Base-by-base conservation (phyloP, 1,140 invertebrate genomes). In the Callitettix versicolor region DNA sequence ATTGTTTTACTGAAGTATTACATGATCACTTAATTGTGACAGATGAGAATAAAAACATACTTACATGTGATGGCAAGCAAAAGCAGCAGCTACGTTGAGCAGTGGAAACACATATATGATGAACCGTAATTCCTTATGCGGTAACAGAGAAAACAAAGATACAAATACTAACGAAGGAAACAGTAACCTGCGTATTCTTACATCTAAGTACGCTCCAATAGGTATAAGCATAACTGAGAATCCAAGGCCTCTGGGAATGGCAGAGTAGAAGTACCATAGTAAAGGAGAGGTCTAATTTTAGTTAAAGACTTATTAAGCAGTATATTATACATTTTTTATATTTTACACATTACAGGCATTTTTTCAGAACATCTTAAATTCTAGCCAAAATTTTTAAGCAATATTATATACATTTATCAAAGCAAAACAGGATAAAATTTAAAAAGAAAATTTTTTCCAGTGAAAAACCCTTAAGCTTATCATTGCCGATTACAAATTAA, bases 231-330 rank as follows among this genome's bases (percentile, higher is more conserved):
- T 65, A 20, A 91, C 66, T 41, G 91, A 92, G 3, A 84, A 73
- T 1, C 82, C 85, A 63, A 99, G 73, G 3, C 89, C 88, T 56
- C 95, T 74, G 1, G 96, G 96, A 21, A 99, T 69, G 1, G 93
- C 96, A 30, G 94, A 98, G 71, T 95, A 97, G 69, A 98, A 97
- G 70, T 99, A 99, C 97, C 97, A 99, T 9, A 92, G 68, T 70
- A 96, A 97, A 55, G 95, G 96, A 38, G 83, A 88, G 42, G 90
- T 95, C 90, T 95, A 70, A 58, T 43, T 22, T 49, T 22, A 4
- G 18, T 18, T 41, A 41, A 18, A 5, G 38, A 36, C 34, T 36
- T 36, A 57, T 43, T 49, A n/a, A 36, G n/a, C 34, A 36, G 7
- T 36, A n/a, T 9, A 36, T 36, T 9, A 36, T n/a, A n/a, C n/a